These are phyloP conservation scores for Deilephila elpenor DNA, from an alignment of 2,888 invertebrate species.

Conservation along the genomic window DNA sequence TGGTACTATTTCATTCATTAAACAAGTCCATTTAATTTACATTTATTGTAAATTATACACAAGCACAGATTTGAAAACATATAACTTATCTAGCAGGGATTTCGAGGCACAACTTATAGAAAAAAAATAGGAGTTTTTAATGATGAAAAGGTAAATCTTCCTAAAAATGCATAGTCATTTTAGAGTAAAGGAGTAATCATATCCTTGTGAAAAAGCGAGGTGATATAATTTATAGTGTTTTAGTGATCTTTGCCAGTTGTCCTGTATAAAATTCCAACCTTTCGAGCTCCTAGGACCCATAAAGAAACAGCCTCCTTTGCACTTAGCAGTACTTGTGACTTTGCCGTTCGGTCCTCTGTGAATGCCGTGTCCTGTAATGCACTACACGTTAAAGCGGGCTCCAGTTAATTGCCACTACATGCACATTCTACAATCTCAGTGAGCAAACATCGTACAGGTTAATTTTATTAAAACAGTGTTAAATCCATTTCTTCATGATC, in stretches of 20 bases:
- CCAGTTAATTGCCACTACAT: conserved; percentile 80
- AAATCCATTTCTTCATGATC: conserved; percentile 1
- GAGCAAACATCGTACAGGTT: conserved; percentile 44
- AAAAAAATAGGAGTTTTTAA: not conserved
- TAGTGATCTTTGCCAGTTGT: conserved; percentile 59
- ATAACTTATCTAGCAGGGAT: not conserved
- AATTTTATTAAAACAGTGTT: conserved; percentile 21
- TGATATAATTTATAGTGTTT: conserved; percentile 43
- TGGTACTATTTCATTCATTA: not conserved
- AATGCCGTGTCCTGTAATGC: conserved; percentile 89
- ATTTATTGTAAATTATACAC: not conserved
- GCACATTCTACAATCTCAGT: conserved; percentile 64
- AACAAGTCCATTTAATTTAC: not conserved
- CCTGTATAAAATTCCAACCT: conserved; percentile 87
- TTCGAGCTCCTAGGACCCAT: conserved; percentile 96
- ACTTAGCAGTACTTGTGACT: conserved; percentile 93
- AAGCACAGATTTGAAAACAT: not conserved
- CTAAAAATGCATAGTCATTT: too few species aligned
- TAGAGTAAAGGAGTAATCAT: not conserved
- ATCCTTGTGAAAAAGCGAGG: conserved; percentile 38
- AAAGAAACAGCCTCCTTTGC: conserved; percentile 97
- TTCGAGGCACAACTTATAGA: not conserved
- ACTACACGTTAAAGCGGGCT: conserved; percentile 80
- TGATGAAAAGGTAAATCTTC: not conserved
- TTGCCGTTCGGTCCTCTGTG: conserved; percentile 87